phyloP scores from a whole-genome alignment of 2,113 vertebrate species.

The Myotis brandtii region DNA sequence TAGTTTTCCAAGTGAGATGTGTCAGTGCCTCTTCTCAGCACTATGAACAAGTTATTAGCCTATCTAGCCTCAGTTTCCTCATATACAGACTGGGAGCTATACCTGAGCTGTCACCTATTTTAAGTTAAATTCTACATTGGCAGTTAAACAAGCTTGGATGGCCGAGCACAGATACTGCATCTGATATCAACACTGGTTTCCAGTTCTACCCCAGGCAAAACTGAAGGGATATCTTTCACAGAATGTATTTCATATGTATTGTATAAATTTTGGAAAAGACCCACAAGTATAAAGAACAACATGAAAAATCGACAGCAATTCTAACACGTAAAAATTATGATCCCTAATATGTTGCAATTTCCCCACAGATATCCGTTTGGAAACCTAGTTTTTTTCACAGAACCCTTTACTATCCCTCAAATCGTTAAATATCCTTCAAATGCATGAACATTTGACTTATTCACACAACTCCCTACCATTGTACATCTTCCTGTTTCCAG shows the following conservation, averaged over 20 bases:
- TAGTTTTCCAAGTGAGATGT: not conserved
- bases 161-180: not conserved
- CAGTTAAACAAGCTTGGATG: not conserved
- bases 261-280: constrained; percentile 7
- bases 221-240: not conserved
- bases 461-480: not conserved
- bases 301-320: not conserved
- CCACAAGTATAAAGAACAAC: not conserved
- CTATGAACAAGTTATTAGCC: not conserved
- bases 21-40: not conserved
- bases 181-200: not conserved
- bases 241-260: not conserved
- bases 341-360: not conserved
- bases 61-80: not conserved
- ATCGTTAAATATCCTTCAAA: not conserved
- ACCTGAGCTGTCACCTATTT: not conserved
- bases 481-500: not conserved
- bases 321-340: not conserved
- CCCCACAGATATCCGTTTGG: not conserved
- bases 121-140: not conserved
- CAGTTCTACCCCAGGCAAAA: not conserved
- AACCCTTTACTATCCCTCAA: not conserved
- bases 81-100: not conserved
- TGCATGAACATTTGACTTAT: not conserved
- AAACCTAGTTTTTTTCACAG: constrained; percentile 17